A percentile compares a stretch with the other conserved stretches of the same genome.
phyloP scores from a whole-genome alignment of 2,888 invertebrate genomes.

The Stegophylla sp. region DNA sequence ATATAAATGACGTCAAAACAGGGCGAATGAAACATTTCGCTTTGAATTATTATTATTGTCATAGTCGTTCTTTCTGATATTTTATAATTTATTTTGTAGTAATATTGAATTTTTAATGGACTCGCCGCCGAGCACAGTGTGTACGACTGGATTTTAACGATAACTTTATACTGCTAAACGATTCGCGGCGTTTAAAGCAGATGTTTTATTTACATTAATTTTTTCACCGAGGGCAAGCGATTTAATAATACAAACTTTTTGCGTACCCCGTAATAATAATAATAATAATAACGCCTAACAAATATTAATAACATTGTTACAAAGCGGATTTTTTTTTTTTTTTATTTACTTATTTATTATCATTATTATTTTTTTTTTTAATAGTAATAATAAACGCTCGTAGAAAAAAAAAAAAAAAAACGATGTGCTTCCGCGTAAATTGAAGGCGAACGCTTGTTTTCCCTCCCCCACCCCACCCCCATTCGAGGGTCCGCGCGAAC shows the following conservation, averaged over 20 bases:
- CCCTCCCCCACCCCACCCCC: too few relatives aligned
- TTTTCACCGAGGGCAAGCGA: background rate
- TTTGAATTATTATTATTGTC: background rate
- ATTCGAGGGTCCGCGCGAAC: constrained; percentile 40
- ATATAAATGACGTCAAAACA: too few relatives aligned
- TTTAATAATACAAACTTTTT: constrained; percentile 48
- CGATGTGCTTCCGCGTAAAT: constrained; percentile 40
- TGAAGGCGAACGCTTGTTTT: constrained; percentile 47
- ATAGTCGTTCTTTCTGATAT: background rate
- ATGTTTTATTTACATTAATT: constrained; percentile 31
- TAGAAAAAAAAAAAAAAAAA: constrained; percentile 34
- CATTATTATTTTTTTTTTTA: background rate
- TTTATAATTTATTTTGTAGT: too few relatives aligned
- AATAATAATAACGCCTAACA: constrained; percentile 45
- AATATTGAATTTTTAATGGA: constrained; percentile 3
- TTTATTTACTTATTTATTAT: constrained; percentile 4
- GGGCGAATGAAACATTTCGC: background rate
- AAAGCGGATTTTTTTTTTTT: constrained; percentile 44
- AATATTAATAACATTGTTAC: constrained; percentile 58
- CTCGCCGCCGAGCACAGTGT: background rate
- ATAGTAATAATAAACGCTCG: constrained; percentile 52
- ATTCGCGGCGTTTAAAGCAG: constrained; percentile 16
- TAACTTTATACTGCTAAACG: background rate
- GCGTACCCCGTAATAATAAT: constrained; percentile 29
- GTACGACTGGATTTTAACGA: constrained; percentile 3